A percentile compares a stretch with the other conserved stretches of the same genome.
phyloP scores from a whole-genome alignment of 2,797 vertebrate genomes.

The Hapalemur alaotrensis region DNA sequence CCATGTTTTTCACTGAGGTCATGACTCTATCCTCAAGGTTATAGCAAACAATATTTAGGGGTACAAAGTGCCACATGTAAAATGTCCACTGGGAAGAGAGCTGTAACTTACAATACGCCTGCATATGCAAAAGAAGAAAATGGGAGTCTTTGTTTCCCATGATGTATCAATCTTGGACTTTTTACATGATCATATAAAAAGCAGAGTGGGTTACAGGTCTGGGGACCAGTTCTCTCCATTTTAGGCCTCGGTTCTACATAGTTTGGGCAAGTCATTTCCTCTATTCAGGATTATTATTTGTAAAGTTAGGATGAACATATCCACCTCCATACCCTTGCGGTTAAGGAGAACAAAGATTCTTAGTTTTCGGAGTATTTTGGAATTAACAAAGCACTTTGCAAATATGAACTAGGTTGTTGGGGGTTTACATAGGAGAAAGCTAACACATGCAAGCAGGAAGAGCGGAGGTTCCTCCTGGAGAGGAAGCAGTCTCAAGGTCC shows the following conservation, averaged over 20 bases:
- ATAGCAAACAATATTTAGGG: not conserved
- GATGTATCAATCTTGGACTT: not conserved
- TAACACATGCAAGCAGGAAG: not conserved
- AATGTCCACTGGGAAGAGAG: not conserved
- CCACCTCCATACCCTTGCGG: too few species aligned
- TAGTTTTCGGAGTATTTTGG: not conserved
- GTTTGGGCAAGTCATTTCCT: not conserved
- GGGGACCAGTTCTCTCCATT: not conserved
- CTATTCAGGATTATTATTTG: not conserved
- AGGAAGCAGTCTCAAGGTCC: not conserved
- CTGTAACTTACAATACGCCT: not conserved
- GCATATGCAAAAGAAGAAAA: not conserved
- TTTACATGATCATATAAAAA: not conserved
- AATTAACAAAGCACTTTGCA: not conserved
- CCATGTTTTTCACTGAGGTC: conserved; percentile 12
- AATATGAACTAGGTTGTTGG: not conserved
- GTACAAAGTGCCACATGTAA: not conserved
- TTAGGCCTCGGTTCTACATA: not conserved
- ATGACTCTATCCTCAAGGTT: conserved; percentile 9
- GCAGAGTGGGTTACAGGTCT: not conserved
- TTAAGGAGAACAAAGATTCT: not conserved
- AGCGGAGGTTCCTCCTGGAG: not conserved
- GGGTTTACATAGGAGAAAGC: not conserved
- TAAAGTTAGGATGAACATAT: not conserved
- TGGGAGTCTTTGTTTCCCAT: not conserved